These are phyloP conservation scores for Zoroaster sp. DNA, from an alignment of 53 echinoderm and acorn worm species.

Conservation along the genomic window DNA sequence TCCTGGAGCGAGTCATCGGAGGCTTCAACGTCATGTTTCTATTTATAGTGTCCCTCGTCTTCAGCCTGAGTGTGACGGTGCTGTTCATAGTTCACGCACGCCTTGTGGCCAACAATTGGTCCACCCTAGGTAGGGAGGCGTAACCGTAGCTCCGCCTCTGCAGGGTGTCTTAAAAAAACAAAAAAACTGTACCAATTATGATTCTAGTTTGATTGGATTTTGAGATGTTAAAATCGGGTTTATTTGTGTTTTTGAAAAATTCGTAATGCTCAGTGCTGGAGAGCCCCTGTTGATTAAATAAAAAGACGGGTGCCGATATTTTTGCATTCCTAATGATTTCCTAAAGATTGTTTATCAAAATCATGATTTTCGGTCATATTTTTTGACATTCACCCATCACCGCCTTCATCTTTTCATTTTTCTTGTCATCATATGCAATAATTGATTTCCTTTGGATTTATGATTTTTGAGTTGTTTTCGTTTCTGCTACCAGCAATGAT, in stretches of 20 bases:
- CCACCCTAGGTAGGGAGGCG: slow-evolving; percentile 86
- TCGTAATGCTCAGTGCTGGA: background rate
- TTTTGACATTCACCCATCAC: no score
- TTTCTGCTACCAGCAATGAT: no score
- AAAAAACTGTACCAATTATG: background rate
- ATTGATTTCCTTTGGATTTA: no score
- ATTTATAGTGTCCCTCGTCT: slow-evolving; percentile 82
- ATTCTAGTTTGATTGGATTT: background rate
- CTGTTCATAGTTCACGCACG: slow-evolving; percentile 79
- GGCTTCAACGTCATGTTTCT: slow-evolving; percentile 93
- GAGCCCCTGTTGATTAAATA: background rate
- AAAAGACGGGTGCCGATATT: no score
- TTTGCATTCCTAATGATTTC: no score
- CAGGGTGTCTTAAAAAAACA: slow-evolving; percentile 34
- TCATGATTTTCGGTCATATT: no score
- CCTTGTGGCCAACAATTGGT: slow-evolving; percentile 72
- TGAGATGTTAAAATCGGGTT: background rate
- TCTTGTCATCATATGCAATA: no score
- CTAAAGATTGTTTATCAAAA: no score
- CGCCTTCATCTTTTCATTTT: no score
- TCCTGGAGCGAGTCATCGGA: slow-evolving; percentile 40
- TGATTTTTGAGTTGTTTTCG: no score
- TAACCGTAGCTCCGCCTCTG: slow-evolving; percentile 39
- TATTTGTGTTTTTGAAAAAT: background rate
- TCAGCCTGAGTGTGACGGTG: slow-evolving; percentile 79